phyloP scores from a whole-genome alignment of 2,113 vertebrate genomes.

The Speoplatyrhinus poulsoni region DNA sequence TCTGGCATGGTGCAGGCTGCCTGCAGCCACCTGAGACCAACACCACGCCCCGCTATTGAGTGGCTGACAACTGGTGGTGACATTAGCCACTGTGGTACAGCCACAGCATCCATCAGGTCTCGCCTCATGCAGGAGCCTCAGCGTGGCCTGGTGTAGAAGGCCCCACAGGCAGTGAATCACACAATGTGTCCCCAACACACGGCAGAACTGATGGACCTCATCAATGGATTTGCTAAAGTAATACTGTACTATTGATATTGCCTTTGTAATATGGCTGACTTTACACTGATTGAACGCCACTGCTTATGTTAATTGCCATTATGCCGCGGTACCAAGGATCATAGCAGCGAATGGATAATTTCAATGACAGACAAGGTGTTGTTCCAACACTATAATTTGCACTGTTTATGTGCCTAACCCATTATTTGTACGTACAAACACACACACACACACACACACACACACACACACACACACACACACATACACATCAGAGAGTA shows the following conservation, averaged over 20 bases:
- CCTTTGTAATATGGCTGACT: conserved; percentile 19
- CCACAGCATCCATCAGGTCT: conserved; percentile 59
- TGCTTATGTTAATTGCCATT: conserved; percentile 2
- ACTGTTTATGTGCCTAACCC: conserved; percentile 28
- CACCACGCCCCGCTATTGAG: conserved; percentile 45
- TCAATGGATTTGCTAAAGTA: conserved; percentile 51
- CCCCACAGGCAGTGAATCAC: conserved; percentile 48
- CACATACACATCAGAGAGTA: conserved; percentile 24
- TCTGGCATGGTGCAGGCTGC: conserved; percentile 36
- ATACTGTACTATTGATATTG: conserved; percentile 29
- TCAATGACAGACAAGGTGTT: conserved; percentile 44
- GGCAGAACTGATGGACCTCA: conserved; percentile 51
- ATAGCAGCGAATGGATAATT: conserved; percentile 39
- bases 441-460: no score
- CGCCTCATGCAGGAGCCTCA: conserved; percentile 37
- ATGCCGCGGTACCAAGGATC: conserved; percentile 10
- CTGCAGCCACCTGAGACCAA: conserved; percentile 58
- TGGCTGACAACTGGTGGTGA: conserved; percentile 66
- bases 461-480: background rate
- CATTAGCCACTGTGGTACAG: conserved; percentile 56
- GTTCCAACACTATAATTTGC: conserved; percentile 52
- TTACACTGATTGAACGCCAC: conserved; percentile 9
- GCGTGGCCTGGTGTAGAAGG: conserved; percentile 16
- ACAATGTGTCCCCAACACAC: conserved; percentile 36
- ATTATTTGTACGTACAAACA: background rate